A percentile compares a stretch with the other conserved stretches of the same genome.
Conservation (phyloP, 2,113 vertebrate genomes). For the Xyrauchen texanus region DNA sequence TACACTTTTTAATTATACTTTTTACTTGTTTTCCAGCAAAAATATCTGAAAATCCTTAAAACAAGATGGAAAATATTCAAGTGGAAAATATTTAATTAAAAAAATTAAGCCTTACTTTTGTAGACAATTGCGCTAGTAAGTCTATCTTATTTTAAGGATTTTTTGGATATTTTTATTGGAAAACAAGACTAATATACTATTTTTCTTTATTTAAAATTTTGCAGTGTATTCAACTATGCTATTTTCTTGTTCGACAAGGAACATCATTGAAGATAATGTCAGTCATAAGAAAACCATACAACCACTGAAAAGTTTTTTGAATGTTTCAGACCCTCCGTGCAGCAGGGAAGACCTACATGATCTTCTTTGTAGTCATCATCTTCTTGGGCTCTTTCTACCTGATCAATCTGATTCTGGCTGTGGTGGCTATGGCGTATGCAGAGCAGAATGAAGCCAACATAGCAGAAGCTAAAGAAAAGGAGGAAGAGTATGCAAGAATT, state of each 20-base stretch:
- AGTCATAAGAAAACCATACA: neutral
- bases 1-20: too few relatives aligned
- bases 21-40: too few relatives aligned
- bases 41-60: too few relatives aligned
- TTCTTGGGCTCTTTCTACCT: conserved; percentile 97
- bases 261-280: neutral
- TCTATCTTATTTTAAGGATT: too few relatives aligned
- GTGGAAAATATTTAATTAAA: too few relatives aligned
- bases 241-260: neutral
- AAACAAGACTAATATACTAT: too few relatives aligned
- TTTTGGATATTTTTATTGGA: too few relatives aligned
- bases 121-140: too few relatives aligned
- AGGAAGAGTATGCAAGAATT: conserved; percentile 87
- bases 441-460: conserved; percentile 88
- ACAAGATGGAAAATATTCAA: too few relatives aligned
- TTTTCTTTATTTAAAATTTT: too few relatives aligned
- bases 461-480: conserved; percentile 86
- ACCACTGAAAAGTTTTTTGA: neutral
- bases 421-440: conserved; percentile 93
- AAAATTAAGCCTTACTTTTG: too few relatives aligned
- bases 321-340: conserved; percentile 84
- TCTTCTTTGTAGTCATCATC: conserved; percentile 93
- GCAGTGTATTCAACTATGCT: too few relatives aligned
- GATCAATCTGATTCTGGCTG: conserved; percentile 93
- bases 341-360: conserved; percentile 94